Percentiles rank a stretch among this genome's conserved stretches.
phyloP scores from a whole-genome alignment of 2,797 vertebrate genomes.

The Catamblyrhynchus diadema region DNA sequence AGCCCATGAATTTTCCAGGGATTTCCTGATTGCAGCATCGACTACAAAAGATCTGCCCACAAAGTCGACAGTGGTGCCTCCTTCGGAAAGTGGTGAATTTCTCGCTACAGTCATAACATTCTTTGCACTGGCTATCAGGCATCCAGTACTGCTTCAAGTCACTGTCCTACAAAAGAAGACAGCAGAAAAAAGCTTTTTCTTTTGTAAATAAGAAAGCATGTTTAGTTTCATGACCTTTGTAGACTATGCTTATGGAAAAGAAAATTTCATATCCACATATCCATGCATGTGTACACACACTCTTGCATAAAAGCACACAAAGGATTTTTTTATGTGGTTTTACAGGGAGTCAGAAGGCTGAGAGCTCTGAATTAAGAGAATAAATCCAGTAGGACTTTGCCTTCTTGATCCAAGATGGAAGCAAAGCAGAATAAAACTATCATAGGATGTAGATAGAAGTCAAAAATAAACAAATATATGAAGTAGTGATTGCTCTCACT shows the following conservation, averaged over 20 bases:
- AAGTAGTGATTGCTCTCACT: background rate
- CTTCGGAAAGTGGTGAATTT: conserved; percentile 98
- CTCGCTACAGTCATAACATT: conserved; percentile 98
- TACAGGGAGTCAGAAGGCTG: background rate
- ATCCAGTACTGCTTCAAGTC: conserved; percentile 99
- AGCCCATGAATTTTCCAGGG: conserved; percentile 99
- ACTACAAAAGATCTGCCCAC: conserved; percentile 98
- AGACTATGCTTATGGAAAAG: background rate
- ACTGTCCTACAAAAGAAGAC: conserved; percentile 82
- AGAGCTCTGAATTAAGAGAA: background rate
- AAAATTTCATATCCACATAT: background rate
- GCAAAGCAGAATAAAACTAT: background rate
- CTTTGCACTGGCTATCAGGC: conserved; percentile 98
- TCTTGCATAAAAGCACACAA: background rate
- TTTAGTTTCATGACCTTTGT: background rate
- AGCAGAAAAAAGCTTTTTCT: background rate
- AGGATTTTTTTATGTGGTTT: background rate
- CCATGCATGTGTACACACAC: fast-evolving
- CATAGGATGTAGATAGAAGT: background rate
- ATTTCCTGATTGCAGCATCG: conserved; percentile 99
- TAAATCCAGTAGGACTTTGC: background rate
- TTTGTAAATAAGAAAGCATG: background rate
- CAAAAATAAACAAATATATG: background rate
- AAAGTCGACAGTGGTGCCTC: conserved; percentile 94
- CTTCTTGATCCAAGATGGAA: background rate